Conservation (phyloP, 2,888 invertebrate species). For the Napeogenes sylphis region DNA sequence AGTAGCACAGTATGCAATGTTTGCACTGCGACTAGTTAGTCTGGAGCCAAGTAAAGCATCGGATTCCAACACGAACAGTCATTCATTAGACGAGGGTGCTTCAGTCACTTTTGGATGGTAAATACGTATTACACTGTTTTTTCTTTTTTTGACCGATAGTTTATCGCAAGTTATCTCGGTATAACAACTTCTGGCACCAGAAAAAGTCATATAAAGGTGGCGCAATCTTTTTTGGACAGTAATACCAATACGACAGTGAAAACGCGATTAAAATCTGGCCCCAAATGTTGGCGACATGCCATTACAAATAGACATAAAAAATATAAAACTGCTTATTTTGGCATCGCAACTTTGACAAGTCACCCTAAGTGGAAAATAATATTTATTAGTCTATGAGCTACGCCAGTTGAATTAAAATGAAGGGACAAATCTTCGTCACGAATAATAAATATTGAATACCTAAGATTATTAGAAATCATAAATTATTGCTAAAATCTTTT, state of each 20-base stretch:
- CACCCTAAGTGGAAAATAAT: slow-evolving; percentile 25
- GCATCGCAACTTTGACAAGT: slow-evolving; percentile 29
- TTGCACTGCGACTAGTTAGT: slow-evolving; percentile 1
- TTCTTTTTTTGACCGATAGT: too few relatives aligned
- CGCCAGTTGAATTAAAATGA: background rate
- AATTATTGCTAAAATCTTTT: too few relatives aligned
- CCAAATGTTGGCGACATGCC: slow-evolving; percentile 22
- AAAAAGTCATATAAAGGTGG: slow-evolving; percentile 9
- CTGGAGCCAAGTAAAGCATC: background rate
- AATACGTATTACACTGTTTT: too few relatives aligned
- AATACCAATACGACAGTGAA: slow-evolving; percentile 19
- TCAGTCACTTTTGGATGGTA: background rate
- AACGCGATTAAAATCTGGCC: slow-evolving; percentile 28
- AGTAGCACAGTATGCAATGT: background rate
- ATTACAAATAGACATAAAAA: slow-evolving; percentile 27
- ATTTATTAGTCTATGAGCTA: slow-evolving; percentile 21
- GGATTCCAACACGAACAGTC: background rate
- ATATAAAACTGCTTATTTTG: slow-evolving; percentile 29
- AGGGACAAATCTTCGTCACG: background rate
- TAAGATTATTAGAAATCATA: too few relatives aligned
- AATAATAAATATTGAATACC: background rate
- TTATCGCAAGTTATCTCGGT: too few relatives aligned
- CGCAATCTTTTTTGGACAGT: slow-evolving; percentile 11
- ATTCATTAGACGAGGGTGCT: background rate
- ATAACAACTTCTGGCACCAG: background rate